Base-by-base conservation (phyloP, 2,888 invertebrate species). In the Megalurothrips usitatus region DNA sequence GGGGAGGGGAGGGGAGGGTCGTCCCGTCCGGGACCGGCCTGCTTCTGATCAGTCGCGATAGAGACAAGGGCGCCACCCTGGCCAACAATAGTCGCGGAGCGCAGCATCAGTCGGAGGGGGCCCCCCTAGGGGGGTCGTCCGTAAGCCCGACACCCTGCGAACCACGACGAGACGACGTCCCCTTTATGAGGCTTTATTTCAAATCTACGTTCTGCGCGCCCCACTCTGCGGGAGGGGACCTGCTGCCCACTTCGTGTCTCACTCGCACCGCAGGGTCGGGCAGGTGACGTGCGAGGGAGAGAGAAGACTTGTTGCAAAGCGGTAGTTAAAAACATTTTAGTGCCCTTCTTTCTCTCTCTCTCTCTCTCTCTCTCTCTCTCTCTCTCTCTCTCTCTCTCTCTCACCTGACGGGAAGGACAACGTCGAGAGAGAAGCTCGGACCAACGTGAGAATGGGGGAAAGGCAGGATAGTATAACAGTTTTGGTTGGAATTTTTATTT, bases 161-260 rank as follows among this genome's bases (percentile, higher is more conserved):
- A 58, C 58, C 14, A n/a, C 34, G 34, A 6, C 34, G 3, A 19
- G 6, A 12, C 58, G 14, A 19, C 58, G 58, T 58, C 58, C 34
- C 68, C 68, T 75, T 75, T 75, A 75, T 26, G 68, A 75, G 68
- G 68, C 68, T 75, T 75, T 75, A 75, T 75, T 75, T 75, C 68
- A 75, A 75, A 75, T 75, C 68, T 75, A 75, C 23, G 68, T 26
- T 75, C 68, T 75, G 26, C 68, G 26, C 68, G 68, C 68, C 6
- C 34, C 68, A 26, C 68, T 75, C 68, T n/a, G n/a, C n/a, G n/a
- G n/a, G n/a, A n/a, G n/a, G n/a, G n/a, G n/a, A n/a, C n/a, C n/a
- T n/a, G n/a, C n/a, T n/a, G n/a, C n/a, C n/a, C n/a, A n/a, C n/a
- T n/a, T n/a, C n/a, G n/a, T 43, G 34, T 43, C 34, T 43, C 34